Evolutionary conservation across 2,888 invertebrate genomes (phyloP).

Genomic region (Acrobasis repandana): DNA sequence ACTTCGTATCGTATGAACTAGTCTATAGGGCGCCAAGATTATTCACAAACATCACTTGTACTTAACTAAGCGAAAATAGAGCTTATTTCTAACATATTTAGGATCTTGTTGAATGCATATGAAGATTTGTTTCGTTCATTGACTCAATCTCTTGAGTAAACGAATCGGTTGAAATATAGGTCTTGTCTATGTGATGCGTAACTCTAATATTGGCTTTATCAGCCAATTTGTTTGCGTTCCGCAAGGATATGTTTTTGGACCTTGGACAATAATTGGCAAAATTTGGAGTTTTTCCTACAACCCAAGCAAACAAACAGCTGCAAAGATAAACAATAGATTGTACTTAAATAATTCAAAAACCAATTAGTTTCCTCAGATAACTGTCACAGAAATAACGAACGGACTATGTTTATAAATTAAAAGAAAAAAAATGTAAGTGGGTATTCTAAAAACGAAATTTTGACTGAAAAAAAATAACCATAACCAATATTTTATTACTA

Average conservation of each 20-base stretch:
- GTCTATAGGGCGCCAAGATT: constrained; percentile 39
- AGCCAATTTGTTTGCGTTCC: constrained; percentile 5
- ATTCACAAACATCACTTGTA: constrained; percentile 22
- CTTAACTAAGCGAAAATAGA: constrained; percentile 18
- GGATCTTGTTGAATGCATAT: constrained; percentile 5
- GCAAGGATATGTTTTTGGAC: constrained; percentile 8
- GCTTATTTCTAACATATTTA: constrained; percentile 12
- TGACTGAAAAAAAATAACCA: too few species aligned
- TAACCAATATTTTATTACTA: too few species aligned
- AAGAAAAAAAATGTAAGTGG: too few species aligned
- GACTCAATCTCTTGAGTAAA: constrained; percentile 38
- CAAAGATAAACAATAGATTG: too few species aligned
- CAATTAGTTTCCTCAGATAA: too few species aligned
- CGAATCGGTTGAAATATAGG: constrained; percentile 33
- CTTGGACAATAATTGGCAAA: not conserved
- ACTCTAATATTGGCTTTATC: constrained; percentile 20
- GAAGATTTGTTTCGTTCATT: constrained; percentile 29
- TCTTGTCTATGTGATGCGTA: constrained; percentile 21
- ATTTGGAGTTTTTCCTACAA: too few species aligned
- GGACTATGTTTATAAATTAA: too few species aligned
- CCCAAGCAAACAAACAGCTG: too few species aligned
- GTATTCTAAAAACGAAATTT: too few species aligned
- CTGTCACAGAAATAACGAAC: too few species aligned
- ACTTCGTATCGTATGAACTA: constrained; percentile 43
- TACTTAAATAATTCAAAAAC: too few species aligned